Conservation (phyloP, 2,888 invertebrate genomes). For the Melolontha melolontha region DNA sequence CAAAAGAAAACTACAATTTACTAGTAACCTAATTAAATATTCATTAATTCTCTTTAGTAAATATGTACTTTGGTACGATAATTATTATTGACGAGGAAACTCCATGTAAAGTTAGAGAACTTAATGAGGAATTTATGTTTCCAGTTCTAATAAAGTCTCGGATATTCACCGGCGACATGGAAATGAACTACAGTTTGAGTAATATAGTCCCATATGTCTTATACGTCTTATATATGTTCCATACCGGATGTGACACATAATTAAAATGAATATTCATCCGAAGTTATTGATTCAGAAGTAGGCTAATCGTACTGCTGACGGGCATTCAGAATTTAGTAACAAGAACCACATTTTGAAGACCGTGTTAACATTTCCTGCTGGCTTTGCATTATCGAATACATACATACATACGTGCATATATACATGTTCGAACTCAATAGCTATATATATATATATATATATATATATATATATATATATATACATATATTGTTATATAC, state of each 20-base stretch:
- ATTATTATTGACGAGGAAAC: too few species aligned
- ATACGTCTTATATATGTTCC: conserved; percentile 2
- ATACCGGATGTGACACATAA: conserved; percentile 26
- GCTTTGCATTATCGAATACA: background rate
- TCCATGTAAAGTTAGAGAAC: too few species aligned
- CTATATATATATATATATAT: background rate
- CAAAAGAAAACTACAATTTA: too few species aligned
- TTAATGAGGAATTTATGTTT: too few species aligned
- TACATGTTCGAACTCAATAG: too few species aligned
- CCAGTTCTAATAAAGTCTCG: background rate
- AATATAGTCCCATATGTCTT: conserved; percentile 10
- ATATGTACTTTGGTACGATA: too few species aligned
- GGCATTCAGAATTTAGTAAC: conserved; percentile 18
- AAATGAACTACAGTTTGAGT: conserved; percentile 11
- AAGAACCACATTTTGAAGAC: conserved; percentile 21
- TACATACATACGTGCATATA: background rate
- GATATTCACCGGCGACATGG: conserved; percentile 11
- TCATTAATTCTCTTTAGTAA: too few species aligned
- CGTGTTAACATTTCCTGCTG: conserved; percentile 16
- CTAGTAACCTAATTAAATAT: too few species aligned
- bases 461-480: too few species aligned
- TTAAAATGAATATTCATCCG: conserved; percentile 37
- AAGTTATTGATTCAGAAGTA: conserved; percentile 23
- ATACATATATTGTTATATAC: too few species aligned
- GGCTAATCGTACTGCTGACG: conserved; percentile 22